Conservation (phyloP, 2,113 vertebrate genomes). For the Ochotona curzoniae region DNA sequence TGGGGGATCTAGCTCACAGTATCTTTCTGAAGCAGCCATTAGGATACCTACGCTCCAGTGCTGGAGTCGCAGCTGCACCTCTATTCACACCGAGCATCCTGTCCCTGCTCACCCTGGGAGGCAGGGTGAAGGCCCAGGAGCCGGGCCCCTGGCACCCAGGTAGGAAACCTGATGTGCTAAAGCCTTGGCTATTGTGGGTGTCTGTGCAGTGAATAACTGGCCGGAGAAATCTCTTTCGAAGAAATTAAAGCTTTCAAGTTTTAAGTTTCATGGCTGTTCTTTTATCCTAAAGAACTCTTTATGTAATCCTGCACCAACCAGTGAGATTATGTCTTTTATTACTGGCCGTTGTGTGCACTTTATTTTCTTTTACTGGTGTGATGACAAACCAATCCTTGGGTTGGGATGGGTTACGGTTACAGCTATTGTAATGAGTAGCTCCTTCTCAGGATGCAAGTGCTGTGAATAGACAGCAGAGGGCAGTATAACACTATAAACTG, state of each 20-base stretch:
- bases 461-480: constrained; percentile 79
- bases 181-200: no score
- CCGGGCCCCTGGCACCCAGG: no score
- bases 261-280: background rate
- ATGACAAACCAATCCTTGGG: background rate
- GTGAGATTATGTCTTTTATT: constrained; percentile 29
- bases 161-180: no score
- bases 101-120: no score
- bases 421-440: background rate
- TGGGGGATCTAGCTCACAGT: background rate
- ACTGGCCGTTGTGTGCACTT: background rate
- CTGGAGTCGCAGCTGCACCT: no score
- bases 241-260: constrained; percentile 9
- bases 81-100: no score
- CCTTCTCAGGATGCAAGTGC: background rate
- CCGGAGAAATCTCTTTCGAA: no score
- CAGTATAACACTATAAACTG: constrained; percentile 56
- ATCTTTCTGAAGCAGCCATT: background rate
- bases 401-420: background rate
- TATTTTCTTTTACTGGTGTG: background rate
- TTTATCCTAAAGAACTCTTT: background rate
- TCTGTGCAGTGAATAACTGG: no score
- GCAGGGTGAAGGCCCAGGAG: no score
- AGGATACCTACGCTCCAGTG: no score
- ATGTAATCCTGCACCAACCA: background rate